These are phyloP conservation scores for Andrena cerasifolii DNA, from an alignment of 1,140 invertebrate species.

Conservation along the genomic window DNA sequence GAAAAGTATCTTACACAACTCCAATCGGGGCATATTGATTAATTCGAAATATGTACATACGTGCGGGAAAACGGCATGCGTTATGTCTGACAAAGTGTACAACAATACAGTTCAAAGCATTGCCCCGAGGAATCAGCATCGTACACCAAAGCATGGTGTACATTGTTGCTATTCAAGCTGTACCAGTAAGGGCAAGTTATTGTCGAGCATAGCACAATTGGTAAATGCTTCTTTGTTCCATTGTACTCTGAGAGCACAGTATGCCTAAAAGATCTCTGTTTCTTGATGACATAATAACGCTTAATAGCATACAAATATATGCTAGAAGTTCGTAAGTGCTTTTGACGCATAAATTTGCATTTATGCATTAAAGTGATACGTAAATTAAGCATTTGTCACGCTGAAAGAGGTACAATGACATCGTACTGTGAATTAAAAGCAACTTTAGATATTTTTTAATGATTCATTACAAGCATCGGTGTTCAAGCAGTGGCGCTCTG, in stretches of 20 bases:
- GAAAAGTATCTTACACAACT: not conserved
- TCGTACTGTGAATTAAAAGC: too few relatives aligned
- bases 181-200: constrained; percentile 50
- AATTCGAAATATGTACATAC: not conserved
- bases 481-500: too few relatives aligned
- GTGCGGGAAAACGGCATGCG: not conserved
- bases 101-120: not conserved
- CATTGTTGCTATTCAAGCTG: constrained; percentile 51
- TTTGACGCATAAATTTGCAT: not conserved
- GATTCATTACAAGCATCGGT: too few relatives aligned
- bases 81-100: not conserved
- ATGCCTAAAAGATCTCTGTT: constrained; percentile 42
- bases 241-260: constrained; percentile 42
- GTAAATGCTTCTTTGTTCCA: constrained; percentile 58
- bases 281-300: constrained; percentile 50
- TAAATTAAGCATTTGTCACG: not conserved
- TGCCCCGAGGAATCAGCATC: constrained; percentile 22
- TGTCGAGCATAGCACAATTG: constrained; percentile 48
- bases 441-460: too few relatives aligned
- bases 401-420: too few relatives aligned
- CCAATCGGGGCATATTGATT: constrained; percentile 14
- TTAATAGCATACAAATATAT: constrained; percentile 45
- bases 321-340: constrained; percentile 22
- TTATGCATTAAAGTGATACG: not conserved
- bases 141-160: constrained; percentile 25